Base-by-base conservation (phyloP, 2,888 invertebrate genomes). In the Acleris laterana region DNA sequence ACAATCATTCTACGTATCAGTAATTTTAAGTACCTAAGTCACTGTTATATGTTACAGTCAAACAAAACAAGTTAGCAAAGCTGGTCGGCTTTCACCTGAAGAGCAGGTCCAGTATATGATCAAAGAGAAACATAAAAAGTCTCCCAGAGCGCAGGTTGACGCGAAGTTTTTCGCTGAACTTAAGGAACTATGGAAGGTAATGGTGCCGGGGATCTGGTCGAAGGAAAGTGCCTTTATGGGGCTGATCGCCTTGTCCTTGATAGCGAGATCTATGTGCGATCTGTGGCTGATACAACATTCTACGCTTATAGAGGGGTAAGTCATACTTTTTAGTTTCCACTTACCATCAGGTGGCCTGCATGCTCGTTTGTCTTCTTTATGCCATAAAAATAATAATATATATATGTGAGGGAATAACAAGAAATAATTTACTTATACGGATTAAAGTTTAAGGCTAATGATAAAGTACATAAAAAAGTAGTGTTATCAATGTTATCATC, bases 271-370 rank as follows among this genome's bases (percentile, higher is more conserved):
- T 0, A 94, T 98, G 73, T 99, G 99, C 81, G 99, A 99, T 89
- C 94, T 99, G 61, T 99, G 99, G 98, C 96, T 99, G 93, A 99
- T 99, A 75, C 96, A 97, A 80, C 98, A 97, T 83, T 97, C 97
- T 13, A 99, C 99, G 2, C 94, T 96, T 63, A 95, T 99, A 75
- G 99, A 99, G 94, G 97, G 97, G 97, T 96, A 84, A 90, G 90
- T 77, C 2, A 17, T 22, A 25, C 66, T 16, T 22, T 28, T 25
- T 32, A 49, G n/a, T n/a, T n/a, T n/a, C n/a, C n/a, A n/a, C n/a
- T n/a, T n/a, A n/a, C n/a, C n/a, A n/a, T n/a, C n/a, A n/a, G n/a
- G n/a, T n/a, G n/a, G n/a, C n/a, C n/a, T n/a, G n/a, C n/a, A n/a
- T n/a, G n/a, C n/a, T n/a, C n/a, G n/a, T n/a, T n/a, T n/a, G n/a